Conservation (phyloP, 1,140 invertebrate species). For the Achroia grisella region DNA sequence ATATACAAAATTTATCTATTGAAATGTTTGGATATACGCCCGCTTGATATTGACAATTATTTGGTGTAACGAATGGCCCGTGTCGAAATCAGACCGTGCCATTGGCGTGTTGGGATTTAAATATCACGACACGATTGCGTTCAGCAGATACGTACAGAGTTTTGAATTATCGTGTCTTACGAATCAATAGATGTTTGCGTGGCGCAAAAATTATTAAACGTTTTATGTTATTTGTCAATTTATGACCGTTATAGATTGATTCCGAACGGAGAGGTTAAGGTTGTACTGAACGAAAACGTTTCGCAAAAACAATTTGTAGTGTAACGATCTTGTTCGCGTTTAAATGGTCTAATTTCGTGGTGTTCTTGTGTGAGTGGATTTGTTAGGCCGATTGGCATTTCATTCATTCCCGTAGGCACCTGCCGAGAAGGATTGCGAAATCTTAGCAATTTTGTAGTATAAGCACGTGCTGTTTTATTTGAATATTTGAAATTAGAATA, state of each 20-base stretch:
- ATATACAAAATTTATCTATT: conserved; percentile 18
- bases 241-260: not conserved
- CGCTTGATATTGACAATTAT: conserved; percentile 42
- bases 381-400: conserved; percentile 12
- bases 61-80: conserved; percentile 30
- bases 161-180: conserved; percentile 9
- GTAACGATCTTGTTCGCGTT: conserved; percentile 9
- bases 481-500: conserved; percentile 12
- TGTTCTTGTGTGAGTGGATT: not conserved
- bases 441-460: not conserved
- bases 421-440: conserved; percentile 13
- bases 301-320: conserved; percentile 2
- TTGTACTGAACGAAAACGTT: too few species aligned
- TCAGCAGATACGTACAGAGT: conserved; percentile 14
- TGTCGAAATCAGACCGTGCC: conserved; percentile 24
- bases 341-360: conserved; percentile 9
- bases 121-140: conserved; percentile 25
- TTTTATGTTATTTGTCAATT: not conserved
- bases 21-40: conserved; percentile 28
- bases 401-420: conserved; percentile 14
- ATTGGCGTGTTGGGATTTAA: conserved; percentile 35
- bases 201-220: conserved; percentile 16
- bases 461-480: conserved; percentile 18
- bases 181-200: conserved; percentile 9
- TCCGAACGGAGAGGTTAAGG: too few species aligned